phyloP scores from a whole-genome alignment of 1,140 invertebrate species.

The Samia ricini region DNA sequence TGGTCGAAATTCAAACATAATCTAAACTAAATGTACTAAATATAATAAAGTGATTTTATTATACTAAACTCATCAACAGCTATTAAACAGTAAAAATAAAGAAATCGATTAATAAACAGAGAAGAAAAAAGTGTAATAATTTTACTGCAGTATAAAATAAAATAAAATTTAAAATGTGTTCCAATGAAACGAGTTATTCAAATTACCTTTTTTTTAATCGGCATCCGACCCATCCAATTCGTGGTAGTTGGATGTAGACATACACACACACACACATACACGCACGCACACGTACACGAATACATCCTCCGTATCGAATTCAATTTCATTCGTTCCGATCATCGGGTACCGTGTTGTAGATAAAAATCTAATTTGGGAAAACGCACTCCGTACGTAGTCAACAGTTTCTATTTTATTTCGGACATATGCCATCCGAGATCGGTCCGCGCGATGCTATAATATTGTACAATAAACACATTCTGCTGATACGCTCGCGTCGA shows the following conservation, averaged over 20 bases:
- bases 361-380: slow-evolving; percentile 32
- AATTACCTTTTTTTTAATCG: neutral
- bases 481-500: neutral
- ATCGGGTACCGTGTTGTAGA: slow-evolving; percentile 29
- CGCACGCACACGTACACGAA: neutral
- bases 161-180: too few relatives aligned
- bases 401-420: slow-evolving; percentile 23
- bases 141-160: too few relatives aligned
- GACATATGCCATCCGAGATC: slow-evolving; percentile 26
- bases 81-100: too few relatives aligned
- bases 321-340: slow-evolving; percentile 34
- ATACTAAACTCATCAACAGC: too few relatives aligned
- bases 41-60: too few relatives aligned
- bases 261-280: neutral
- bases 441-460: slow-evolving; percentile 10
- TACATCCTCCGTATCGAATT: slow-evolving; percentile 24
- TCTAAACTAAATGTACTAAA: too few relatives aligned
- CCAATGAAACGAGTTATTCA: neutral
- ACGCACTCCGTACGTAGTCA: slow-evolving; percentile 22
- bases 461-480: neutral
- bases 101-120: too few relatives aligned
- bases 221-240: neutral
- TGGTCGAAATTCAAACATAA: too few relatives aligned
- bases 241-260: neutral
- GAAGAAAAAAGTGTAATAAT: too few relatives aligned